These are phyloP conservation scores for Callocephalon fimbriatum DNA, from an alignment of 2,113 vertebrate genomes.

Conservation along the genomic window DNA sequence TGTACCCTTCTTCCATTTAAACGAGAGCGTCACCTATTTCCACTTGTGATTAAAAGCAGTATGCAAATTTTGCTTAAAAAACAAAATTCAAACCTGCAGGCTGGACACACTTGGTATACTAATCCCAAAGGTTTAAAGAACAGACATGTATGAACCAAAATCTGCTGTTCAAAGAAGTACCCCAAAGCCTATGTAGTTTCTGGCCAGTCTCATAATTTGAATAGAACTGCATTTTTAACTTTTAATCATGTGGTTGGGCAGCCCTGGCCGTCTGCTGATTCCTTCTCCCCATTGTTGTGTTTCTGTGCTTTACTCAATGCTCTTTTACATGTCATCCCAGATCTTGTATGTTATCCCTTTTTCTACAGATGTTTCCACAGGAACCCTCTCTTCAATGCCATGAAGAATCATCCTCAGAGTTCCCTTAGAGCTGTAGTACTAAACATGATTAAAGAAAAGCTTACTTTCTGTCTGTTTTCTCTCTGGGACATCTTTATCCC, in stretches of 20 bases:
- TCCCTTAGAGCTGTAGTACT: background rate
- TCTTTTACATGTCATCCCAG: background rate
- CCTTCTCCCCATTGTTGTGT: fast-evolving
- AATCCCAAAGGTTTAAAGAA: background rate
- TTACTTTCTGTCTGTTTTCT: background rate
- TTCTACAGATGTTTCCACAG: background rate
- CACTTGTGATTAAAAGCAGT: background rate
- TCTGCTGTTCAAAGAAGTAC: background rate
- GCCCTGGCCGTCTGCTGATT: background rate
- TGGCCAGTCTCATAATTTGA: background rate
- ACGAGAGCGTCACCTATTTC: background rate
- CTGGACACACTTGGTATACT: background rate
- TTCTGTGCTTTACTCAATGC: background rate
- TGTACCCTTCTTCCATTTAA: background rate
- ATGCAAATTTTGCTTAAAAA: background rate
- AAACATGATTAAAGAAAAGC: background rate
- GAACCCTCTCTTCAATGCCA: background rate
- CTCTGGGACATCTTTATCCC: background rate
- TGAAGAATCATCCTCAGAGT: background rate
- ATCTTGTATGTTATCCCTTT: background rate
- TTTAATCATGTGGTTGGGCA: background rate
- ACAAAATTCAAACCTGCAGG: background rate
- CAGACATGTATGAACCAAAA: background rate
- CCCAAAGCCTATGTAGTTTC: background rate
- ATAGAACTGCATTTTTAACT: background rate